Evolutionary conservation across 1,140 invertebrate species (phyloP), one percentile per base, ranked within the genome.

Genomic region (Aphidius gifuensis): DNA sequence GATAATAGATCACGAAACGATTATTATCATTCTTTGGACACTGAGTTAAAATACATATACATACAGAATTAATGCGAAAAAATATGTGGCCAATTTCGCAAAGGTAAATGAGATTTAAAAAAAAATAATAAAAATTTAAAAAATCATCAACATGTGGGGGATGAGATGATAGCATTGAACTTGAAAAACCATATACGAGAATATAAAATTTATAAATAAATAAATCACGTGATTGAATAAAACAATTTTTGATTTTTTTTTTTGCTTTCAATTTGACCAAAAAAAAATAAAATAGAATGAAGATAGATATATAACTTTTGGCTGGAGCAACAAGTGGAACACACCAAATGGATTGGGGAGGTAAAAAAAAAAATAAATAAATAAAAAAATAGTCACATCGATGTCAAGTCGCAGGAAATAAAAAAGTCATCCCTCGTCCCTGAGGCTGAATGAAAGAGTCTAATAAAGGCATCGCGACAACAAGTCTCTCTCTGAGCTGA

Each of bases 331-430:
- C 66, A 67, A 67, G 66, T 67, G 66, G 62, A 62, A 32, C 23
- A 32, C 23, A 32, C 23, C 23, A 32, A 32, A 32, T 60, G 51
- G 46, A 47, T 1, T 9, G 38, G 21, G 42, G 38, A 40, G 39
- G 54, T 62, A 55, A 9, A 44, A 32, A 32, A 32, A 32, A 32
- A 32, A 47, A 21, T 32, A 53, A 9, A 47, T 40, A 58, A 58
- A 58, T 57, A 57, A 59, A 64, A 66, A 66, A 66, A 63, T 54
- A 48, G 55, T 64, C 61, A 50, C 61, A 56, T 49, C 58, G 68
- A 74, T 77, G 75, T 74, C 75, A 74, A 74, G 72, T 67, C 66
- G 69, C 68, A 69, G 68, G 69, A 74, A 75, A 68, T 66, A 68
- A 67, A 76, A 76, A 75, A 74, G 70, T 70, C 70, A 71, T 70